Base-by-base conservation (phyloP, 2,113 vertebrate genomes). In the Brachypteracias leptosomus region DNA sequence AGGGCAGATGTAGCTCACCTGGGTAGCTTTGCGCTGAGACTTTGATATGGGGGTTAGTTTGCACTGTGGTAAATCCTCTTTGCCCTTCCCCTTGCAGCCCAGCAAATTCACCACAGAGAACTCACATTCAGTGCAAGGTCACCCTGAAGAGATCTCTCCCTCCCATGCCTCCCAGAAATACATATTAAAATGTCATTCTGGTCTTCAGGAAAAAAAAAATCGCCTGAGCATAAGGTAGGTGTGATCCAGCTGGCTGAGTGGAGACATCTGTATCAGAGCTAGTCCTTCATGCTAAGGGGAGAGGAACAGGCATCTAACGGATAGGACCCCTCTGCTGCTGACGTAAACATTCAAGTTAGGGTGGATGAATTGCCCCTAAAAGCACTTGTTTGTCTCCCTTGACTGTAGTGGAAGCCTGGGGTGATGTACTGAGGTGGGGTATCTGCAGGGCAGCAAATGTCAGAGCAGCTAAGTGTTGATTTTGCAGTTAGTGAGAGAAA, bases 21-120 rank as follows among this genome's bases (percentile, higher is more conserved):
- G n/a, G 7, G 8, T 16, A 59, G 36, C 6, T 81, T 65, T 85
- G 51, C 4, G 2, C 29, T 1, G 4, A 33, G 44, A 18, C 18
- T 71, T 75, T 5, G 4, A 20, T 3, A 3, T 0, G 0, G 1
- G 16, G 10, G 3, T 54, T 54, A 74, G 16, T 36, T 73, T 80
- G 55, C 28, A 14, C 26, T 71, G 42, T 38, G 35, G 22, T 11
- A 82, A 52, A 29, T 55, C 19, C 36, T 89, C 31, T 31, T 49
- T 62, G 46, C 31, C 59, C 66, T 62, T 93, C 22, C 29, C 29
- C 14, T 57, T 76, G 26, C 54, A 88, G 66, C 24, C 36, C 61
- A 81, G 24, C 22, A 65, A 63, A 78, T 21, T 63, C 74, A 65
- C 10, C 3, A 3, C 2, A 70, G 40, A 54, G 21, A 82, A 7